Base-by-base conservation (phyloP, 2,888 invertebrate genomes). In the Emmelina monodactyla region DNA sequence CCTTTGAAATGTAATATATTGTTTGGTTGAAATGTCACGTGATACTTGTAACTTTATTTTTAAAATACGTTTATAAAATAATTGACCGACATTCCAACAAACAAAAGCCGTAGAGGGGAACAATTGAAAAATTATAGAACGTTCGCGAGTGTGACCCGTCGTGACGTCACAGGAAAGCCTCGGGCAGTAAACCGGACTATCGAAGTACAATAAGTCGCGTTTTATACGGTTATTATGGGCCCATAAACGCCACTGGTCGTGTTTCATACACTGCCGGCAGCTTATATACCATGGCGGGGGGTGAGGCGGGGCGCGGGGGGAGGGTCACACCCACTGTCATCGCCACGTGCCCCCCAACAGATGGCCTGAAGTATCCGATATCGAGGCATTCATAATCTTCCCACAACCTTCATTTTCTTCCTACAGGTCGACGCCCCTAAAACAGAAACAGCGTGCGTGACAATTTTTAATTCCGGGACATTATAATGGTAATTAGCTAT, bases 211-310 rank as follows among this genome's bases (percentile, higher is more conserved):
- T 76, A 78, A 78, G 76, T 78, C 73, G 72, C 69, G 64, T 79
- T 81, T 80, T 79, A 80, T 80, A 78, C 62, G 73, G 75, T 76
- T 79, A 81, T 80, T 79, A 79, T 78, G 75, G 76, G 68, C 61
- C 69, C 67, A 76, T 80, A 79, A 79, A 75, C 66, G 72, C 68
- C 76, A 75, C 75, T 73, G 76, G 78, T 65, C 75, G 68, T 73
- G 72, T 73, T 75, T 75, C 75, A 78, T 79, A 75, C 71, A 75
- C 69, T 75, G 62, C 66, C 64, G 62, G 67, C 75, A 70, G 71
- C 71, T 75, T 76, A 75, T 75, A 69, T 71, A 64, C 69, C 66
- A 65, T 62, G 62, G 44, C 37, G 37, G 40, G 46, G 34, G 39
- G 28, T 31, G 22, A 38, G 38, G 29, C 3, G 25, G 44, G 42